Base-by-base conservation (phyloP, 1,140 invertebrate genomes). In the Thaumetopoea pityocampa region DNA sequence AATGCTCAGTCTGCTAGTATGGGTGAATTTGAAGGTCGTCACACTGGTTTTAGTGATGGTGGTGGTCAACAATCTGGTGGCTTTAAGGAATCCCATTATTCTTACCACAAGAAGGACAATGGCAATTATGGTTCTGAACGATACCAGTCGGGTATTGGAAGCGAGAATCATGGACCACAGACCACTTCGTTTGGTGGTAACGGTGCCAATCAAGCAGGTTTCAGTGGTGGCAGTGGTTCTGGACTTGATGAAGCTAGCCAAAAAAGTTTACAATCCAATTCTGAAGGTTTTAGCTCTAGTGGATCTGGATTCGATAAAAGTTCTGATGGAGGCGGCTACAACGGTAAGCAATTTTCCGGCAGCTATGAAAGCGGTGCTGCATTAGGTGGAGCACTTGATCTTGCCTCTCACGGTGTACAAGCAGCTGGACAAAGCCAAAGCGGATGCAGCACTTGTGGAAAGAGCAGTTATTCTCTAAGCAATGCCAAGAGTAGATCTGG, bases 401-500 rank as follows among this genome's bases (percentile, higher is more conserved):
- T 83, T 1, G 78, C 73, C 2, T 56, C 60, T 5, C 69, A 83
- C 34, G 69, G 78, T 2, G 29, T 78, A 2, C 50, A 77, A 8
- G 44, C 66, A 3, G 47, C 67, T 5, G 26, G 56, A 12, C 54
- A 67, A 2, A 10, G 18, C n/a, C 30, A 7, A 27, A 27, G 20
- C 3, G 58, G 53, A 3, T 82, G 78, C 41, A 64, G 54, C 24
- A 67, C 76, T 10, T 82, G 73, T 38, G 65, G 68, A 5, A 80
- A 70, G 33, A 65, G 59, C 32, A 66, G 51, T 20, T 79, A 68
- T 23, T 76, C 79, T 8, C 52, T 71, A 0, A 78, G 76, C 27
- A 81, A 78, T 19, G 77, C 73, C 29, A 78, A 67, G 34, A 78
- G 69, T 29, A 30, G 67, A 37, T 70, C 51, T 33, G 77, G 77